Conservation (phyloP, 2,113 vertebrate species). For the Cyprinodon brontotheroides region DNA sequence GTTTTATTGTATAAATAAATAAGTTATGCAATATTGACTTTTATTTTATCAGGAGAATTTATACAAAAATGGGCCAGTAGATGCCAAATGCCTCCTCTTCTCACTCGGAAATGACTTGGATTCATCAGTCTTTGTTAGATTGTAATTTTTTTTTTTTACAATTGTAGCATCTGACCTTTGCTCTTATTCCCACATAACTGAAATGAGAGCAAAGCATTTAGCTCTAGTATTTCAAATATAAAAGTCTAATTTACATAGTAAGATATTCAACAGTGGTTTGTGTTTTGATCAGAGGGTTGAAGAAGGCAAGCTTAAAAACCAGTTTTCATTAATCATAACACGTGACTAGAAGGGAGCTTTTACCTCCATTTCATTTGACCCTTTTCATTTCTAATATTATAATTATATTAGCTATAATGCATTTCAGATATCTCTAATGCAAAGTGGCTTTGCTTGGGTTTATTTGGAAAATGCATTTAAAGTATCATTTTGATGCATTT, state of each 20-base stretch:
- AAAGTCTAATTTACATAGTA: conserved; percentile 16
- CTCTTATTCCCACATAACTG: conserved; percentile 9
- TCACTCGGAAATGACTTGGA: conserved; percentile 17
- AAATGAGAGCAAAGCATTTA: background rate
- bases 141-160: conserved; percentile 1
- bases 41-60: conserved; percentile 20
- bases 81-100: conserved; percentile 1
- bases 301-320: conserved; percentile 27
- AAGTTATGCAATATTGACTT: conserved; percentile 10
- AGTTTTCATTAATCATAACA: conserved; percentile 58
- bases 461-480: too few species aligned
- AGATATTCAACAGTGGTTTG: background rate
- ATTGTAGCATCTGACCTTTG: conserved; percentile 20
- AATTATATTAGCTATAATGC: too few species aligned
- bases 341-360: conserved; percentile 44
- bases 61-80: background rate
- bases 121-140: conserved; percentile 16
- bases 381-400: background rate
- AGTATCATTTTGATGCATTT: too few species aligned
- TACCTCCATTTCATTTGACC: conserved; percentile 50
- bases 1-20: conserved; percentile 6
- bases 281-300: conserved; percentile 23
- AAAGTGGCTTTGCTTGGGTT: background rate
- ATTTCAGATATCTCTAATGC: background rate
- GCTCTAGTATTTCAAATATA: conserved; percentile 14